Evolutionary conservation across 2,888 invertebrate genomes (phyloP).

Genomic region (Phengaris alcon): DNA sequence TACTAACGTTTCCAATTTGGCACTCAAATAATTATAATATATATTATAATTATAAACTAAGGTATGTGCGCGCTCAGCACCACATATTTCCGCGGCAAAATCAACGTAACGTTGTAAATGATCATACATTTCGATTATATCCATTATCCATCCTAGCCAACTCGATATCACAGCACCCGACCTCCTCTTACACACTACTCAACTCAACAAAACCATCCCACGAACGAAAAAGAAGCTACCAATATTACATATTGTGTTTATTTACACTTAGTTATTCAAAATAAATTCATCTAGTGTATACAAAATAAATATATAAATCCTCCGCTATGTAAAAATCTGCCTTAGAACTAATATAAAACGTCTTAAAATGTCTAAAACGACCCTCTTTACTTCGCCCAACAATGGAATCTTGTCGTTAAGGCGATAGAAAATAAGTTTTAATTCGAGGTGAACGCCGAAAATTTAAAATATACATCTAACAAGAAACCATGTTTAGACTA

Average conservation of each 20-base stretch:
- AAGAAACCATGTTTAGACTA: conserved; percentile 29
- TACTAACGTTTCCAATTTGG: conserved; percentile 47
- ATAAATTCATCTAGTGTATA: conserved; percentile 29
- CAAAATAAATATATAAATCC: conserved; percentile 34
- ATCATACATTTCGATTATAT: conserved; percentile 32
- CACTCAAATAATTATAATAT: conserved; percentile 40
- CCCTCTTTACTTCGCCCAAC: conserved; percentile 34
- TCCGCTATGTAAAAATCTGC: conserved; percentile 40
- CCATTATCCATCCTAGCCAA: conserved; percentile 49
- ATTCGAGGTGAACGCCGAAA: not conserved
- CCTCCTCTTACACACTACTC: conserved; percentile 58
- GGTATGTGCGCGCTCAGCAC: conserved; percentile 38
- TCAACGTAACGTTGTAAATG: conserved; percentile 27
- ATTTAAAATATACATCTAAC: not conserved
- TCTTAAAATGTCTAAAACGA: conserved; percentile 43
- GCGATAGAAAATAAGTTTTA: conserved; percentile 11
- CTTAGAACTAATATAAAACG: conserved; percentile 53
- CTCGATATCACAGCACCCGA: conserved; percentile 72
- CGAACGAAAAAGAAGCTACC: not conserved
- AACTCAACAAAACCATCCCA: conserved; percentile 28
- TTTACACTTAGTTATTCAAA: conserved; percentile 24
- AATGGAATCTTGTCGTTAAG: conserved; percentile 29
- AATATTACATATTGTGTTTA: conserved; percentile 17
- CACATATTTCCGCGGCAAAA: conserved; percentile 32
- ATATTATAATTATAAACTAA: conserved; percentile 31